Percentiles rank a stretch among this genome's conserved stretches.
phyloP scores from a whole-genome alignment of 2,113 vertebrate genomes.

The Ornithorhynchus anatinus region DNA sequence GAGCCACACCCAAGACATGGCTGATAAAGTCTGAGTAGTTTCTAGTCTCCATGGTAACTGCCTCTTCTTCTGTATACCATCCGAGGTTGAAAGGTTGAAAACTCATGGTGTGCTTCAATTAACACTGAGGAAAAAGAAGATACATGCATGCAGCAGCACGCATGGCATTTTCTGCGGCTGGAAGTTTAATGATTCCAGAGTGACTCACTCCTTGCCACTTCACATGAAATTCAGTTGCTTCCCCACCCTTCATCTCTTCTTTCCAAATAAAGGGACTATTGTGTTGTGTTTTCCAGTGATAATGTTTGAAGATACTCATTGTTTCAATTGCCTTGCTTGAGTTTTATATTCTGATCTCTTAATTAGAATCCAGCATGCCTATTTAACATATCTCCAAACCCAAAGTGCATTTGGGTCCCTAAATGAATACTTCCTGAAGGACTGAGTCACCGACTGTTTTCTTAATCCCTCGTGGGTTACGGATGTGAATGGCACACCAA shows the following conservation, averaged over 20 bases:
- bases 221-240: background rate
- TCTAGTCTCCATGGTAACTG: background rate
- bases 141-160: background rate
- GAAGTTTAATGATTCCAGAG: background rate
- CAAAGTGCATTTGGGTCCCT: too few relatives aligned
- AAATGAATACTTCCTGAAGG: too few relatives aligned
- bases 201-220: background rate
- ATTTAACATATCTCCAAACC: too few relatives aligned
- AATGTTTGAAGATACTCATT: too few relatives aligned
- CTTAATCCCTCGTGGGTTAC: too few relatives aligned
- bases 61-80: background rate
- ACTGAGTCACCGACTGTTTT: too few relatives aligned
- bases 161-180: background rate
- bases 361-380: too few relatives aligned
- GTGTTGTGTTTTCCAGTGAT: background rate
- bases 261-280: background rate
- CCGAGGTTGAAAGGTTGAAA: background rate
- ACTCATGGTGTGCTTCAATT: background rate
- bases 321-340: background rate
- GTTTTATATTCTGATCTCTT: too few relatives aligned
- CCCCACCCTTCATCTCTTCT: background rate
- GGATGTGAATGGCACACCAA: too few relatives aligned
- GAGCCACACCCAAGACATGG: background rate
- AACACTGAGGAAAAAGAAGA: background rate
- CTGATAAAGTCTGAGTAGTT: background rate